phyloP scores from a whole-genome alignment of 2,113 vertebrate species.

The Parotia lawesii region DNA sequence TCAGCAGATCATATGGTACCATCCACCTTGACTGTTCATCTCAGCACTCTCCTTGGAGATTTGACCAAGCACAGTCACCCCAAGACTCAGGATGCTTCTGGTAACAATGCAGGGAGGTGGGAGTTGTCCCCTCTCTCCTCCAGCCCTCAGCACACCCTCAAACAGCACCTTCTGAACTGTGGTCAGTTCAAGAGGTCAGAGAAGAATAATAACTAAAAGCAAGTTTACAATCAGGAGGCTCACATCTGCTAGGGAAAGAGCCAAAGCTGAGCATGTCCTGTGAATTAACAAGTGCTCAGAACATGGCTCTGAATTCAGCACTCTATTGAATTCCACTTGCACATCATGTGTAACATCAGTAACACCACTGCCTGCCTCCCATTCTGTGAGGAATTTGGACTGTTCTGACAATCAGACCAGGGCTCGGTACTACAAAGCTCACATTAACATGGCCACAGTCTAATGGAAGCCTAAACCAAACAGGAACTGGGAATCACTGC shows the following conservation, averaged over 20 bases:
- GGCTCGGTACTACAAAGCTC: neutral
- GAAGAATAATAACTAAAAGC: neutral
- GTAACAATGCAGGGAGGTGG: fast-evolving
- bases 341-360: neutral
- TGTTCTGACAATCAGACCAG: neutral
- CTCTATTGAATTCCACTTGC: neutral
- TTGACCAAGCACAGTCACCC: neutral
- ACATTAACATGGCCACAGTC: neutral
- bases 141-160: neutral
- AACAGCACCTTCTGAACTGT: neutral
- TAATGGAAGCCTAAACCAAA: neutral
- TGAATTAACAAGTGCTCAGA: neutral
- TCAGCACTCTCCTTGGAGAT: neutral
- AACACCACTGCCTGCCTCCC: neutral
- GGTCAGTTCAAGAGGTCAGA: neutral
- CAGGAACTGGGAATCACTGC: neutral
- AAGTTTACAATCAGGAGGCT: neutral
- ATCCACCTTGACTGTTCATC: neutral
- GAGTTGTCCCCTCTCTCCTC: neutral
- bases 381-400: conserved; percentile 17
- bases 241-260: neutral
- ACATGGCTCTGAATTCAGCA: neutral
- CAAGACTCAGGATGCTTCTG: neutral
- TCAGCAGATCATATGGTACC: neutral
- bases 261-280: neutral